These are phyloP conservation scores for Noctua fimbriata DNA, from an alignment of 2,888 invertebrate genomes.

Conservation along the genomic window DNA sequence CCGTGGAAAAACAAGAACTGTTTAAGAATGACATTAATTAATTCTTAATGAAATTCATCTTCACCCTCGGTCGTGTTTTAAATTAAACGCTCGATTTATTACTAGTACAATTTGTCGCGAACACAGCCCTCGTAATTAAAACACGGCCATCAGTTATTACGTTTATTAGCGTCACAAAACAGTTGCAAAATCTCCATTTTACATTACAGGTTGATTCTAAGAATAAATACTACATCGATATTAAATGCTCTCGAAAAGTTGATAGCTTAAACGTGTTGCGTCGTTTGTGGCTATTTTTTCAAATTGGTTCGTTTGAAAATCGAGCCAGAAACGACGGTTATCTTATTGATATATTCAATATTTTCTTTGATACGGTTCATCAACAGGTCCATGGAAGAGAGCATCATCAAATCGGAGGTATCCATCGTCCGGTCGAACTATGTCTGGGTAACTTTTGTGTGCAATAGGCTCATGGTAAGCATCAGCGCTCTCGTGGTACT, in stretches of 20 bases:
- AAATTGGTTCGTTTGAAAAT: slow-evolving; percentile 67
- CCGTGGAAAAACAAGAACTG: slow-evolving; percentile 88
- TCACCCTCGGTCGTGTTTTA: slow-evolving; percentile 89
- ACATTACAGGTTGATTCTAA: slow-evolving; percentile 65
- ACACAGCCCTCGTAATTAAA: slow-evolving; percentile 82
- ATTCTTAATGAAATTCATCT: slow-evolving; percentile 91
- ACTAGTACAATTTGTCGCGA: slow-evolving; percentile 89
- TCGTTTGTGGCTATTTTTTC: slow-evolving; percentile 73
- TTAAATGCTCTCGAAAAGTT: slow-evolving; percentile 58
- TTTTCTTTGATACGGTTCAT: slow-evolving; percentile 87
- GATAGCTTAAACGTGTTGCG: slow-evolving; percentile 35
- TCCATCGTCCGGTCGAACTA: slow-evolving; percentile 81
- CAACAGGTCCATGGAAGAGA: slow-evolving; percentile 83
- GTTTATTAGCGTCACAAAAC: slow-evolving; percentile 86
- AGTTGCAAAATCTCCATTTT: slow-evolving; percentile 72
- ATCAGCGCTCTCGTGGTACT: slow-evolving; percentile 83
- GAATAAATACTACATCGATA: slow-evolving; percentile 72
- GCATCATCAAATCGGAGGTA: slow-evolving; percentile 86
- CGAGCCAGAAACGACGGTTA: slow-evolving; percentile 68
- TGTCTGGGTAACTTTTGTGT: slow-evolving; percentile 83
- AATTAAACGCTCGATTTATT: slow-evolving; percentile 89
- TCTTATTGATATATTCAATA: slow-evolving; percentile 72
- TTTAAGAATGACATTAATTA: slow-evolving; percentile 91
- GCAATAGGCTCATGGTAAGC: slow-evolving; percentile 79
- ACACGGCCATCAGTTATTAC: slow-evolving; percentile 83